phyloP scores from a whole-genome alignment of 2,113 vertebrate genomes.

The Cnemophilus loriae region DNA sequence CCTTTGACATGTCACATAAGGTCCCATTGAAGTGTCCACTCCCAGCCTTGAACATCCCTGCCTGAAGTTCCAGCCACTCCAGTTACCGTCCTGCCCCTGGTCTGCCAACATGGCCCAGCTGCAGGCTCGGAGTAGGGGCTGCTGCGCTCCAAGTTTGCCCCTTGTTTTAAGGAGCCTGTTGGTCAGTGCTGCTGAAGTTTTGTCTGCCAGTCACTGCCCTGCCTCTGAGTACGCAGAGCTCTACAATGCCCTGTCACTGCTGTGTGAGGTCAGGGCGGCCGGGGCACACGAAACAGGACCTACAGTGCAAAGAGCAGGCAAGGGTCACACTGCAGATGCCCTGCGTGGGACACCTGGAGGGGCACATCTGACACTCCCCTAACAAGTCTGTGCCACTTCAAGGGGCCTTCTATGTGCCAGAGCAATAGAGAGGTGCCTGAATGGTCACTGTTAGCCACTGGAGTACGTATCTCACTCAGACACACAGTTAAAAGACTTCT shows the following conservation, averaged over 20 bases:
- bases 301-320: background rate
- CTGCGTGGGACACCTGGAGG: too few species aligned
- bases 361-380: background rate
- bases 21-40: background rate
- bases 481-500: background rate
- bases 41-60: background rate
- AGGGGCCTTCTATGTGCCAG: background rate
- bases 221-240: background rate
- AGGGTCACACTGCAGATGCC: background rate
- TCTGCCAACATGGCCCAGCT: background rate
- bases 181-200: background rate
- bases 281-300: background rate
- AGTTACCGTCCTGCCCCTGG: rapidly evolving
- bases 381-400: background rate
- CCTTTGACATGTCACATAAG: background rate
- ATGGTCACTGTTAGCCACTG: background rate
- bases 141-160: background rate
- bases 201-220: background rate
- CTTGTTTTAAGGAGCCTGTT: background rate
- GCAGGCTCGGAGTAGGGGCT: background rate
- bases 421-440: background rate
- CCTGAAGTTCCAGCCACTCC: background rate
- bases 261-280: background rate
- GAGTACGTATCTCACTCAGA: background rate
- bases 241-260: background rate